These are phyloP conservation scores for Bombus cullumanus DNA, from an alignment of 1,140 invertebrate species.

Conservation along the genomic window DNA sequence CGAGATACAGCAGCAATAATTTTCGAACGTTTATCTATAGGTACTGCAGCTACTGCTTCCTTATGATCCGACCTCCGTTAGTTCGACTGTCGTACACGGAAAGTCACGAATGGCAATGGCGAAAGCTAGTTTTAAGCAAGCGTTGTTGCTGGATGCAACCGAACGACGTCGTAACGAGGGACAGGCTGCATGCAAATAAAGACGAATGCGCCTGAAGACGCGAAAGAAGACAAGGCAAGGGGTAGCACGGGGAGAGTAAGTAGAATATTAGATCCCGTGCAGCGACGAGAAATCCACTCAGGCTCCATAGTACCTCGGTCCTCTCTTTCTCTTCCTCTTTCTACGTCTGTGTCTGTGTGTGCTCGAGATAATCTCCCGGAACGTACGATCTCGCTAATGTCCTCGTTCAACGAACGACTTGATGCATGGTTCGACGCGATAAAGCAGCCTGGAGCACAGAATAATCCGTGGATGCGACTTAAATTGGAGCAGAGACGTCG, in stretches of 20 bases:
- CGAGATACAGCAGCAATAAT: not conserved
- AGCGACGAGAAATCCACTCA: not conserved
- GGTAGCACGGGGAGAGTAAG: not conserved
- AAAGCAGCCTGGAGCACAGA: not conserved
- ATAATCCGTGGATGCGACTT: constrained; percentile 42
- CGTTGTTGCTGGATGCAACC: constrained; percentile 9
- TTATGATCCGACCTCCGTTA: not conserved
- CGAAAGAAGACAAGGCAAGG: not conserved
- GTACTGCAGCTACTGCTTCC: not conserved
- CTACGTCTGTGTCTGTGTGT: not conserved
- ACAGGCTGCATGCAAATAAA: constrained; percentile 40
- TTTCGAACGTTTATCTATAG: not conserved
- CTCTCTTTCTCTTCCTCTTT: not conserved
- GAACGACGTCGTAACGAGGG: not conserved
- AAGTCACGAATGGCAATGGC: not conserved
- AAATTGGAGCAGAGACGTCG: constrained; percentile 45
- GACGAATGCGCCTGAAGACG: constrained; percentile 23
- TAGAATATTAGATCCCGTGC: constrained; percentile 31
- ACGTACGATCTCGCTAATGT: constrained; percentile 47
- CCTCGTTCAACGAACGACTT: constrained; percentile 16
- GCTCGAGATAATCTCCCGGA: constrained; percentile 32
- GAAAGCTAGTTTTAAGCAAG: not conserved
- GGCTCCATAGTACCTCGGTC: not conserved
- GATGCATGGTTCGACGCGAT: constrained; percentile 22
- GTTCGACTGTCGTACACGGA: too few species aligned